Base-by-base conservation (phyloP, 2,888 invertebrate species). In the Eucera pruinosa region DNA sequence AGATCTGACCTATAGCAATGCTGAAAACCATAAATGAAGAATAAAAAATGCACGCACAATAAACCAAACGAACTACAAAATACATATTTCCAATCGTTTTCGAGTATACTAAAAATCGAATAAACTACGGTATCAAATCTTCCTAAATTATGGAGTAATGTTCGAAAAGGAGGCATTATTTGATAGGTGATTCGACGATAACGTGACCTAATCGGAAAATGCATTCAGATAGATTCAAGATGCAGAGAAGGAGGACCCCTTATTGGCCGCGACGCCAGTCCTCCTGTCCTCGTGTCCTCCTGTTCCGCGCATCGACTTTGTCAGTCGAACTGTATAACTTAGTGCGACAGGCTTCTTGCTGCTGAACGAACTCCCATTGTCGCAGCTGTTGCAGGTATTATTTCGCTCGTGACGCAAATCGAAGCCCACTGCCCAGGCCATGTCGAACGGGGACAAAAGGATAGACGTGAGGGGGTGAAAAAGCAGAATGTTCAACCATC, bases 301-400 rank as follows among this genome's bases (percentile, higher is more conserved):
- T n/a, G 41, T 13, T 25, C 25, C 23, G 41, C 20, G 43, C 61
- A 45, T 50, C 30, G 57, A 52, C 60, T 65, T 65, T 65, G 72
- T 72, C 72, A 57, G 39, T 36, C 39, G 36, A 23, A 13, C n/a
- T n/a, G 39, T 45, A 23, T 72, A 76, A 76, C 61, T 72, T 58
- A 67, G 23, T 66, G 30, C 13, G 72, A 76, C 76, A 76, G 76
- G 55, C 66, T 66, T 72, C 76, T 76, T 66, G 66, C 66, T 30
- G 23, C 55, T n/a, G 7, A 7, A 43, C 48, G 55, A 61, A 48
- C 65, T 66, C 43, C 43, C 57, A 45, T 62, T 62, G 66, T 62
- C 43, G 45, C 72, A 62, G 71, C 76, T 72, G 52, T 52, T 73
- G 33, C 67, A n/a, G 30, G 74, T 58, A 77, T 77, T 72, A 77